phyloP scores from a whole-genome alignment of 1,140 invertebrate genomes.

The Bombus cullumanus region DNA sequence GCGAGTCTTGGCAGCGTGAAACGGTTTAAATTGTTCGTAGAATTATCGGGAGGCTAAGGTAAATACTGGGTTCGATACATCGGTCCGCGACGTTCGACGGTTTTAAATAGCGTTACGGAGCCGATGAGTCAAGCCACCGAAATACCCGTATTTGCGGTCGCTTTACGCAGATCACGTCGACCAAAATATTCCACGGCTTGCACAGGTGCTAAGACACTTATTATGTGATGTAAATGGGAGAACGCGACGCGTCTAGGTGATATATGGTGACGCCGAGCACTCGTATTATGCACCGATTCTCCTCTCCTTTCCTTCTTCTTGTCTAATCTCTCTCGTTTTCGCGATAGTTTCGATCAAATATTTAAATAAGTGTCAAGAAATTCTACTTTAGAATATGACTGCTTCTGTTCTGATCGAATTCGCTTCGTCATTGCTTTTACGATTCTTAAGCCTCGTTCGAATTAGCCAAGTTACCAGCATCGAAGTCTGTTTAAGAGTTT shows the following conservation, averaged over 20 bases:
- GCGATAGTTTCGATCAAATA: not conserved
- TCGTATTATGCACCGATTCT: too few relatives aligned
- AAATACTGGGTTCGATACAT: conserved; percentile 27
- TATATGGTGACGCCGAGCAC: too few relatives aligned
- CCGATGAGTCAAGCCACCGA: conserved; percentile 46
- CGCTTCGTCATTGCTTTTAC: too few relatives aligned
- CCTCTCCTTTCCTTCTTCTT: not conserved
- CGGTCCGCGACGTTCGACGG: not conserved
- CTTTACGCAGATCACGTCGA: conserved; percentile 30
- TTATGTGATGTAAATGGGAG: conserved; percentile 8
- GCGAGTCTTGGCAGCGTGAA: not conserved
- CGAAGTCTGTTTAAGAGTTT: too few relatives aligned
- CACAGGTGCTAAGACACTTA: conserved; percentile 35
- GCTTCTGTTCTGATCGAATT: not conserved
- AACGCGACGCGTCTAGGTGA: too few relatives aligned
- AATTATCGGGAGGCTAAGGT: conserved; percentile 17
- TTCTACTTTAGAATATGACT: too few relatives aligned
- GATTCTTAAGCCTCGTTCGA: too few relatives aligned
- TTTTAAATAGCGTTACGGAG: conserved; percentile 42
- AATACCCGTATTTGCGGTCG: conserved; percentile 46
- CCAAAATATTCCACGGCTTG: conserved; percentile 47
- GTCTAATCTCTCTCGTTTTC: not conserved
- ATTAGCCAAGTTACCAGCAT: too few relatives aligned
- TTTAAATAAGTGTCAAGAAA: not conserved
- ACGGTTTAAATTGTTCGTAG: not conserved